These are phyloP conservation scores for Actenoides lindsayi DNA, from an alignment of 2,113 vertebrate species.

Conservation along the genomic window DNA sequence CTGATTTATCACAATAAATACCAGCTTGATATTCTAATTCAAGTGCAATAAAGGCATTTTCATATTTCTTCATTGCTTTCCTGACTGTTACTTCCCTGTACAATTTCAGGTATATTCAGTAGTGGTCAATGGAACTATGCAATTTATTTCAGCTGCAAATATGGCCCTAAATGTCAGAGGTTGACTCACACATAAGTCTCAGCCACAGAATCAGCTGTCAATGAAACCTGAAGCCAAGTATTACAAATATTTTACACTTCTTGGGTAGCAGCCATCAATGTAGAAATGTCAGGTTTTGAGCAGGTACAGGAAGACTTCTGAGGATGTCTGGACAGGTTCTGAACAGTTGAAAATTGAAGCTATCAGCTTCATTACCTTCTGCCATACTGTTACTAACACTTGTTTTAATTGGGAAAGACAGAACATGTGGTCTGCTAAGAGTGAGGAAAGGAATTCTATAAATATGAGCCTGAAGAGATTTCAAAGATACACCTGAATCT, in stretches of 20 bases:
- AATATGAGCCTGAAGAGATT: neutral
- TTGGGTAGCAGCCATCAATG: neutral
- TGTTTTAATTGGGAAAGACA: neutral
- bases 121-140: neutral
- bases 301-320: neutral
- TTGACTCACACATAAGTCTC: neutral
- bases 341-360: neutral
- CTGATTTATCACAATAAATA: neutral
- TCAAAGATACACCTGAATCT: neutral
- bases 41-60: neutral
- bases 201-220: neutral
- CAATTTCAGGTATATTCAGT: neutral
- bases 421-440: fast-evolving
- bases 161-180: neutral
- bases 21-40: neutral
- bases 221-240: neutral
- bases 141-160: neutral
- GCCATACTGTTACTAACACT: neutral
- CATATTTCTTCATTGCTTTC: neutral
- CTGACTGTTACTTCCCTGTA: neutral
- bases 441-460: neutral
- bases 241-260: neutral
- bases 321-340: neutral
- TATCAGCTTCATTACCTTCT: neutral
- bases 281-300: neutral